Base-by-base conservation (phyloP, 2,888 invertebrate genomes). In the Micoletzkya japonica region DNA sequence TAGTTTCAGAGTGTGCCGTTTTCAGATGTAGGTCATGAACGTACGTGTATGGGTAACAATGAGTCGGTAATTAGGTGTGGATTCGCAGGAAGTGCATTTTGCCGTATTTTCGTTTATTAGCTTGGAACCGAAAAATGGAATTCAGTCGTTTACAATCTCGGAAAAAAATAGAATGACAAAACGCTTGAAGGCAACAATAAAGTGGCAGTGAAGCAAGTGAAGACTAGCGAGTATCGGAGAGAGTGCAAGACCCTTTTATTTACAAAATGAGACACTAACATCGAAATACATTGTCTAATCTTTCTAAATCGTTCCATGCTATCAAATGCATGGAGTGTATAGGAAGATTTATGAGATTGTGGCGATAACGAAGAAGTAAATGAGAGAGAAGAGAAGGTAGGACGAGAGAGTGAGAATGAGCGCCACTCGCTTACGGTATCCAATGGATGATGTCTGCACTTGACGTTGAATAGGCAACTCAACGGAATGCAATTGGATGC, bases 361-460 rank as follows among this genome's bases (percentile, higher is more conserved):
- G 56, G 80, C 58, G 26, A 78, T 75, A 58, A 81, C 73, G 70
- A 74, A 70, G 66, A 77, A 74, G 75, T 82, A 82, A 30, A 77
- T 73, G 60, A 80, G 58, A 49, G 75, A 61, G 73, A 82, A 82
- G 14, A 70, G 32, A 2, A 74, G 59, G 74, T 79, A 82, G 30
- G 75, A 76, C 17, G 73, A n/a, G 24, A 78, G 71, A 37, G 81
- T 74, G 60, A 73, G 70, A 10, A 77, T 70, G 7, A 82, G 74
- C 6, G 81, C 81, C 24, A 77, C 63, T 49, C 76, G 70, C 72
- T 82, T 82, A n/a, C 81, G 78, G 67, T 74, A 74, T n/a, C 82
- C 82, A 28, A 82, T 73, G 64, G 79, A 76, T 44, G 78, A 76
- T 30, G 74, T 74, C 10, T 78, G 78, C 56, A 82, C 75, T 61